Evolutionary conservation across 2,113 vertebrate species (phyloP), one percentile per base, ranked within the genome.

Genomic region (Heterotilapia buettikoferi): DNA sequence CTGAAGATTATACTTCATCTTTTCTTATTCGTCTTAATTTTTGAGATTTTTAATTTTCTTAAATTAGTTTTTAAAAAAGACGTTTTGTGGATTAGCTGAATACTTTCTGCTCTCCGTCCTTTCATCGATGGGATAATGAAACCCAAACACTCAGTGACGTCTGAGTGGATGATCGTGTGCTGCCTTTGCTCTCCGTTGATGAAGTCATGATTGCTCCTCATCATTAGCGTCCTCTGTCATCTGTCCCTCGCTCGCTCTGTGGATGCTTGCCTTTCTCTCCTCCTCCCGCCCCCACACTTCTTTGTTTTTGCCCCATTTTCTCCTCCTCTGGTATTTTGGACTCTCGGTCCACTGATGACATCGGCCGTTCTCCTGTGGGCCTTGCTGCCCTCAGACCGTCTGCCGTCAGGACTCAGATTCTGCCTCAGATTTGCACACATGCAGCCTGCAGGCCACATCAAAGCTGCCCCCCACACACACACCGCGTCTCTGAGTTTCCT

Each of bases 271-370:
- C 80, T 73, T 38, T 19, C 50, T 43, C 54, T 83, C 57, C 84
- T 45, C 50, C 85, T 79, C 56, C 54, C 14, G 36, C 36, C 84
- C 38, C 73, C 47, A 31, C 59, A 29, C 68, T 36, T 63, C 2
- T 84, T 88, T 88, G 84, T 84, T 84, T 82, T 21, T 84, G 56
- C 81, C 86, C 84, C 86, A n/a, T 59, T 78, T 88, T 86, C 31
- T n/a, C 33, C 84, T 52, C 59, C 56, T 9, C 71, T 40, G 26
- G 13, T 56, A 16, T 84, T 86, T 84, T 56, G 31, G 73, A 5
- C 7, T 66, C 57, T 31, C 13, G 3, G 19, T 33, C 24, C 21
- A 56, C 61, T 61, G 9, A 61, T 80, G 53, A 8, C 59, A 31
- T 82, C n/a, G 13, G 40, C 43, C 1, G 10, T 63, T 26, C 71